Evolutionary conservation across 2,113 vertebrate species (phyloP).

Genomic region (Platanista minor): DNA sequence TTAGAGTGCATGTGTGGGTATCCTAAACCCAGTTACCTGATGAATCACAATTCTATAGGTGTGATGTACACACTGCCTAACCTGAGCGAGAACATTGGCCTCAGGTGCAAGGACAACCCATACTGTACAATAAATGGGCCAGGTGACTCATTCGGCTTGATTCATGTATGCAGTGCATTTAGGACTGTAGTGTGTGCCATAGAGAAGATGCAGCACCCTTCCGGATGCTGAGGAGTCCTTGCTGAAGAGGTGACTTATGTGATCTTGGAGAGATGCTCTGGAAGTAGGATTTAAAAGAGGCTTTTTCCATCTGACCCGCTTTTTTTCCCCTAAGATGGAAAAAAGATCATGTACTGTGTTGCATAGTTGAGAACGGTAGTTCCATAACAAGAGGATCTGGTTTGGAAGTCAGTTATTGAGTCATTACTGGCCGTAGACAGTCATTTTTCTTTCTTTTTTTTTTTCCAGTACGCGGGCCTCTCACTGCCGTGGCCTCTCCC

Average conservation of each 20-base stretch:
- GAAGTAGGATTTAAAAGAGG: not conserved
- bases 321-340: not conserved
- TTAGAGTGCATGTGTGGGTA: not conserved
- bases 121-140: not conserved
- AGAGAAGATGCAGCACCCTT: not conserved
- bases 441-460: not conserved
- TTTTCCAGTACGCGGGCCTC: no score
- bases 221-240: not conserved
- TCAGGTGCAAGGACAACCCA: not conserved
- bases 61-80: slow-evolving; percentile 36
- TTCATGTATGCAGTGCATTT: not conserved
- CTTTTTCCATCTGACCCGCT: not conserved
- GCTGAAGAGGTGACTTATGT: not conserved
- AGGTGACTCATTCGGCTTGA: not conserved
- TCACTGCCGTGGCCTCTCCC: no score
- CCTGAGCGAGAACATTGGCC: slow-evolving; percentile 9
- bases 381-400: not conserved
- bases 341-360: not conserved
- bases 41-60: not conserved
- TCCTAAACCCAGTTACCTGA: slow-evolving; percentile 30
- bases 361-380: not conserved
- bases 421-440: not conserved
- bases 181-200: not conserved
- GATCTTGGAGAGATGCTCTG: not conserved
- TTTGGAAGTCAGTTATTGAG: not conserved